Evolutionary conservation across 2,113 vertebrate genomes (phyloP).

Genomic region (Geococcyx californianus): DNA sequence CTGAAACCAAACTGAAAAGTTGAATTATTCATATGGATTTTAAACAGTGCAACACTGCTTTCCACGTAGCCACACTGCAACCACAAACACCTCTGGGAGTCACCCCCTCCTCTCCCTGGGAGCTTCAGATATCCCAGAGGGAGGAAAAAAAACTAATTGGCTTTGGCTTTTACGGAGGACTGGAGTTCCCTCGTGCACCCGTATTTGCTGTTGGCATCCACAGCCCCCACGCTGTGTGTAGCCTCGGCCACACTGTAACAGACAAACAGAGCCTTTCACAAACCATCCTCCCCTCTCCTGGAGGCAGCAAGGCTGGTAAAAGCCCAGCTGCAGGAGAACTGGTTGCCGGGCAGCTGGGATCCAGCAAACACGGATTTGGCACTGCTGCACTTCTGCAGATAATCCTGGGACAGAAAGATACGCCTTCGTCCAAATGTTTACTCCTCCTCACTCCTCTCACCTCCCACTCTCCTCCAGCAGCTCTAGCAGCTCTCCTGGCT

Average conservation of each 20-base stretch:
- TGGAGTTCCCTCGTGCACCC: neutral
- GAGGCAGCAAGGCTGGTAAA: neutral
- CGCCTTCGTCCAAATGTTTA: slow-evolving; percentile 27
- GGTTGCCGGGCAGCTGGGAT: neutral
- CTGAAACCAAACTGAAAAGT: neutral
- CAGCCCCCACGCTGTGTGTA: neutral
- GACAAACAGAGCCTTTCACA: neutral
- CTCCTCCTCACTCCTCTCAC: slow-evolving; percentile 52
- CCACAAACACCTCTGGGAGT: neutral
- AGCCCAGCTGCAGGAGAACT: neutral
- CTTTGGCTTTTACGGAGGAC: neutral
- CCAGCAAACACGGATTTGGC: neutral
- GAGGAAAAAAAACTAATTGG: rapidly evolving
- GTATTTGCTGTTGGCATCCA: neutral
- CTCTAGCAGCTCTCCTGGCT: slow-evolving; percentile 17
- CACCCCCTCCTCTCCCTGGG: neutral
- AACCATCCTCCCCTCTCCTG: neutral
- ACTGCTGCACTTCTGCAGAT: neutral
- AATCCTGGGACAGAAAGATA: neutral
- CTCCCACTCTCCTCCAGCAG: neutral
- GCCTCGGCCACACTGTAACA: neutral
- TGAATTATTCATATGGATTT: neutral
- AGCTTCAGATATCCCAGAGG: neutral
- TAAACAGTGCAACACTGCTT: neutral
- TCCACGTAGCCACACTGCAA: neutral